These are phyloP conservation scores for Isotomurus palustris DNA, from an alignment of 2,888 invertebrate genomes.

Conservation along the genomic window DNA sequence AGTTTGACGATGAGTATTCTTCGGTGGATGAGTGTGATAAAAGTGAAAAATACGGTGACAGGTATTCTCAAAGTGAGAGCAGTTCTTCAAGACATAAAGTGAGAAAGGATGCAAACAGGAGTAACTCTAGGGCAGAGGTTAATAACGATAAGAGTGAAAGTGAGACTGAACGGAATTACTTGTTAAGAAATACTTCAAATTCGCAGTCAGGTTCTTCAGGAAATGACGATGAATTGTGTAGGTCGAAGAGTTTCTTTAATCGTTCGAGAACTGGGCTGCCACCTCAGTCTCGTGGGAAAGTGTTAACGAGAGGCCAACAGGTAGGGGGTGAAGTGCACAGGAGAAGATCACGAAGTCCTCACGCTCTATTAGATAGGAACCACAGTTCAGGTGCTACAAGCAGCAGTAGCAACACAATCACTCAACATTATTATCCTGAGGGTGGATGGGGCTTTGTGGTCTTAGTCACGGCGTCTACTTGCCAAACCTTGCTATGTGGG, in stretches of 20 bases:
- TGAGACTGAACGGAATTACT: too few species aligned
- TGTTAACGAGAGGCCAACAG: too few species aligned
- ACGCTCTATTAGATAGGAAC: constrained; percentile 27
- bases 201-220: too few species aligned
- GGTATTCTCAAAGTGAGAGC: too few species aligned
- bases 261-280: too few species aligned
- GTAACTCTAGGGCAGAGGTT: not conserved
- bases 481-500: constrained; percentile 40
- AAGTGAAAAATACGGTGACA: constrained; percentile 4
- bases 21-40: constrained; percentile 31
- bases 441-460: constrained; percentile 42
- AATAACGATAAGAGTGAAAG: not conserved
- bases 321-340: too few species aligned
- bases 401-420: constrained; percentile 38
- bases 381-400: constrained; percentile 31
- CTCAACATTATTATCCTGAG: constrained; percentile 45
- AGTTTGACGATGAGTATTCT: constrained; percentile 38
- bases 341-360: constrained; percentile 20
- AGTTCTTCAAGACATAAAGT: not conserved
- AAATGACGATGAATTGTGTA: too few species aligned
- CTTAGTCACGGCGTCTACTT: constrained; percentile 34
- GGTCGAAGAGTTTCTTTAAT: too few species aligned
- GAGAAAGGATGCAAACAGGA: too few species aligned
- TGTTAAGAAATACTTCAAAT: too few species aligned
- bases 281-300: too few species aligned